These are phyloP conservation scores for human (Homo sapiens) DNA, from an alignment of 2,113 vertebrate genomes.

Conservation along the genomic window DNA sequence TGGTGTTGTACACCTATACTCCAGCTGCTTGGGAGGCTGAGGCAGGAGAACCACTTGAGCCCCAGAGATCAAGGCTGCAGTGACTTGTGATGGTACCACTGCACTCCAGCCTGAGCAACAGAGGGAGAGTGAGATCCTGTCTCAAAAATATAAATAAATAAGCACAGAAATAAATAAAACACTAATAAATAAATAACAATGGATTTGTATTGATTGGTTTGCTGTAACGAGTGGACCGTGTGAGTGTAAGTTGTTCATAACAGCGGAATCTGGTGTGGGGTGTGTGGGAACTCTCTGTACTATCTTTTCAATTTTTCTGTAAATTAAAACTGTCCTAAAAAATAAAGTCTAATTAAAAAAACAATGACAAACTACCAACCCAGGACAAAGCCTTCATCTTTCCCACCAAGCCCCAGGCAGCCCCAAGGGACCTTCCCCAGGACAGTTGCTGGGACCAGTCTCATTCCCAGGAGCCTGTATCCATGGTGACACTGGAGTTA, in stretches of 20 bases:
- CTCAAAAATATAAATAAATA: not conserved
- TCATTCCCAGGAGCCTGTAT: not conserved
- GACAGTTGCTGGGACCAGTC: not conserved
- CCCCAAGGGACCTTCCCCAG: not conserved
- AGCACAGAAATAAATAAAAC: not conserved
- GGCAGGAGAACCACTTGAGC: not conserved
- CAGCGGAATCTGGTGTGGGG: accelerated
- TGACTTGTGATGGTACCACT: too few species aligned
- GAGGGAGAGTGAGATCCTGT: not conserved
- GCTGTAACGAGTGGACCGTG: accelerated
- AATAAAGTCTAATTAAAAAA: not conserved
- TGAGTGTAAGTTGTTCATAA: accelerated
- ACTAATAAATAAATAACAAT: too few species aligned
- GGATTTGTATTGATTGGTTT: accelerated
- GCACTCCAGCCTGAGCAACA: not conserved
- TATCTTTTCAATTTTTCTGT: not conserved
- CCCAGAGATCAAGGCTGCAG: not conserved
- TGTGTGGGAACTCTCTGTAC: accelerated
- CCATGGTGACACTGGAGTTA: accelerated
- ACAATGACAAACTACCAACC: too few species aligned
- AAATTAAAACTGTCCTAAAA: not conserved
- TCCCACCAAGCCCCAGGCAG: not conserved
- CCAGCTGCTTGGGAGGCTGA: not conserved
- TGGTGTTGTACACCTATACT: not conserved
- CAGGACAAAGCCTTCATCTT: not conserved